Conservation (phyloP, 2,888 invertebrate genomes). For the Apamea crenata region DNA sequence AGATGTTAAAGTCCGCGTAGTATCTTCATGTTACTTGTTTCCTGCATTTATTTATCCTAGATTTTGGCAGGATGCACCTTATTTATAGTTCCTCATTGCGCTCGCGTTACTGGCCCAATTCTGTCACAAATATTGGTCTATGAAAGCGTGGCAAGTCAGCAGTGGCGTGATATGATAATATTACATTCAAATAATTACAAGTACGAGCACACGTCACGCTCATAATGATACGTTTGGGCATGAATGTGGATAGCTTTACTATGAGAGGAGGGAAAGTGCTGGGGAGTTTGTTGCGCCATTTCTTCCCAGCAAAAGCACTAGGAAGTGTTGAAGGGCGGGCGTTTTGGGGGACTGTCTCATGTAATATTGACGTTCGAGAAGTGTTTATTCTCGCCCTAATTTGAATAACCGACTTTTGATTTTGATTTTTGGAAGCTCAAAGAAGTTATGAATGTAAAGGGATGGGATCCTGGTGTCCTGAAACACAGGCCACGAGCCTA, state of each 20-base stretch:
- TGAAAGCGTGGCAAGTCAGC: conserved; percentile 17
- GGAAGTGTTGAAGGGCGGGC: too few relatives aligned
- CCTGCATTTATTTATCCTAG: not conserved
- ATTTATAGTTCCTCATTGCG: conserved; percentile 6
- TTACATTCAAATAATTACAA: conserved; percentile 2
- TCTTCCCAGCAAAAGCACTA: too few relatives aligned
- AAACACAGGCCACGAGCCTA: too few relatives aligned
- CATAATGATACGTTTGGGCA: not conserved
- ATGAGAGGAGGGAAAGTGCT: not conserved
- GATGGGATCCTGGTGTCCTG: too few relatives aligned
- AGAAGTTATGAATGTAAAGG: too few relatives aligned
- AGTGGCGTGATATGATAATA: conserved; percentile 21
- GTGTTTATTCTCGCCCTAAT: too few relatives aligned
- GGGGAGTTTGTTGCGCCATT: too few relatives aligned
- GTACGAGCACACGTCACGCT: conserved; percentile 1
- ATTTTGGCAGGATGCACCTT: conserved; percentile 15
- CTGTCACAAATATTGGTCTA: conserved; percentile 23
- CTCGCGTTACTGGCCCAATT: not conserved
- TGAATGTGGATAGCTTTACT: not conserved
- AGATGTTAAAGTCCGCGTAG: too few relatives aligned
- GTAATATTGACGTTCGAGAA: not conserved
- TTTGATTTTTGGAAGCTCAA: not conserved
- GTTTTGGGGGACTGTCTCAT: too few relatives aligned
- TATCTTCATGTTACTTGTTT: not conserved
- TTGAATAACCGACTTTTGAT: too few relatives aligned